Conservation (phyloP, 2,888 invertebrate genomes). For the Cephus runcator region DNA sequence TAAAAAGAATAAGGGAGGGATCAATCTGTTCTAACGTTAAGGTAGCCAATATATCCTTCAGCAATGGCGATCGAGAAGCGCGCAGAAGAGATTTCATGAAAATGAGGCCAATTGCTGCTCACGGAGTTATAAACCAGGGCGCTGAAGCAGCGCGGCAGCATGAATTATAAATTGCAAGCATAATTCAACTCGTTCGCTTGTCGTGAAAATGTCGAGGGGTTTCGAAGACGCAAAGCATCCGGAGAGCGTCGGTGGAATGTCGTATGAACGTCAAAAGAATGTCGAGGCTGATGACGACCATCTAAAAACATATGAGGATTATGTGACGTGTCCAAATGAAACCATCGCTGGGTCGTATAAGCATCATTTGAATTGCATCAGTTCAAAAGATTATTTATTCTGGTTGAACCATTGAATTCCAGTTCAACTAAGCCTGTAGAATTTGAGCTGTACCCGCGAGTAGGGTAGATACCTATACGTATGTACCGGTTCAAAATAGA, state of each 20-base stretch:
- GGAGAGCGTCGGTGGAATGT: background rate
- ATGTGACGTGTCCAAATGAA: background rate
- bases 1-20: background rate
- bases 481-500: slow-evolving; percentile 10
- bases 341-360: background rate
- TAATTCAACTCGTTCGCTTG: background rate
- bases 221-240: background rate
- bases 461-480: background rate
- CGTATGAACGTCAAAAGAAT: background rate
- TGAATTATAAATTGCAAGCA: background rate
- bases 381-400: slow-evolving; percentile 18
- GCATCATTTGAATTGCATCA: slow-evolving; percentile 21
- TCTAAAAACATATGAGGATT: background rate
- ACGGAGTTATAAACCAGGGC: background rate
- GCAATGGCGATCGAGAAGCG: background rate
- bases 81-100: background rate
- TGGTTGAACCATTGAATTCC: slow-evolving; percentile 16
- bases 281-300: background rate
- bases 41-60: background rate
- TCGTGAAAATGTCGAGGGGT: background rate
- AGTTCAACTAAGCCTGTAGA: slow-evolving; percentile 15
- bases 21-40: background rate
- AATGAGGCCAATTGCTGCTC: background rate
- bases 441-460: background rate
- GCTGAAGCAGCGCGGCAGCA: background rate